Base-by-base conservation (phyloP, 2,888 invertebrate genomes). In the Eudemis profundana region DNA sequence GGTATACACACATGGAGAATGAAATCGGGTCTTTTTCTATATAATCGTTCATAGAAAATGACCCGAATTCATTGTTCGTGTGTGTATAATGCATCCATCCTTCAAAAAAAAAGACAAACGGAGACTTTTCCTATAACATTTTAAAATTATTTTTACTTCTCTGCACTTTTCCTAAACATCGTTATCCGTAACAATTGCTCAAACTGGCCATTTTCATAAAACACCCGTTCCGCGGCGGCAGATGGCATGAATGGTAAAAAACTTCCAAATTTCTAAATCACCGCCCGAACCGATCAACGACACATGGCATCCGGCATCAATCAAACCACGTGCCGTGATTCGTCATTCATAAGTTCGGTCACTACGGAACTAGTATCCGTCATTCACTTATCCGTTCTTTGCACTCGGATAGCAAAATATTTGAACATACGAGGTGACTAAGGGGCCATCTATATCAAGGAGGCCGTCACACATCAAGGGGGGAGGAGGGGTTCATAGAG, bases 271-370 rank as follows among this genome's bases (percentile, higher is more conserved):
- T 17, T 54, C 12, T 17, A 42, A 56, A 44, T 17, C 42, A 27
- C 27, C n/a, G 17, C 10, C 38, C 23, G 15, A 56, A 56, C 56
- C 42, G 29, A 56, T 56, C 56, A 56, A 12, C 29, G n/a, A 40
- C 56, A 56, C 42, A 17, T 56, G 56, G 12, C 17, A 8, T 56
- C 54, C 17, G 29, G 17, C 8, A 33, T 33, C 33, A 8, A 27
- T 5, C 4, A 27, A 27, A 5, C 40, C 23, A 44, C 56, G 29
- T 56, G 56, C 29, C 27, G 36, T 53, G 51, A 44, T 56, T 29
- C 56, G 15, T 36, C 29, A 42, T 40, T 27, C 54, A 42, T 42
- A 40, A 42, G 15, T 42, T 27, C 54, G 27, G 27, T 29, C 51
- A 51, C 36, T 42, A 42, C 42, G 54, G 54, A 54, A 42, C 40